Base-by-base conservation (phyloP, 2,113 vertebrate species). In the Penelope pileata region DNA sequence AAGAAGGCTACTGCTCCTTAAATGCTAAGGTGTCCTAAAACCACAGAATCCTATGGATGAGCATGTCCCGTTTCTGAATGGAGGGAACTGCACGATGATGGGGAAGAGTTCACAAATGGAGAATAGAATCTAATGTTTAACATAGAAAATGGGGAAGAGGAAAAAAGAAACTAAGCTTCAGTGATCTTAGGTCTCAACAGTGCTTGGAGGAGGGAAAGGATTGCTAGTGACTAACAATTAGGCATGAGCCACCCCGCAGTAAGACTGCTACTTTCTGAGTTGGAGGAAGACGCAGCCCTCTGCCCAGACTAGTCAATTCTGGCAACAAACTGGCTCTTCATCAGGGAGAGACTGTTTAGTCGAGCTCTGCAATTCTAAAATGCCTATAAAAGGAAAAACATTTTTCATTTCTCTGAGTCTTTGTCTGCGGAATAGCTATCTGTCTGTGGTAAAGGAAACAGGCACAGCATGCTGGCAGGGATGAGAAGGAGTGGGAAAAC, bases 361-460 rank as follows among this genome's bases (percentile, higher is more conserved):
- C 92, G 60, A 81, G 32, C n/a, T 94, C 64, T 90, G 30, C 48
- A 81, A 48, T 48, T 64, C 68, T 77, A 78, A 83, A 88, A 96
- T 93, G 87, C n/a, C 94, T 83, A 93, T 94, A 96, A 93, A 97
- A 95, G 93, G 95, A 80, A 93, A 94, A 90, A 34, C 2, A 16
- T 43, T 59, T 85, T 86, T 14, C 51, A 72, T 91, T 91, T 93
- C 80, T 91, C 59, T 16, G 32, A 56, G 68, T 67, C 83, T 88
- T 59, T 74, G n/a, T 87, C 34, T 58, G 43, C 48, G 86, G 60
- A 64, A 26, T 40, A 88, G 30, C 9, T 83, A 19, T 54, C 86
- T 73, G 42, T n/a, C 43, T 83, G 50, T 63, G 42, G n/a, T 91
- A 80, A 95, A 84, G 16, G 12, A 83, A 94, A 60, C 21, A 67